These are phyloP conservation scores for Homalodisca vitripennis DNA, from an alignment of 1,140 invertebrate species.

Conservation along the genomic window DNA sequence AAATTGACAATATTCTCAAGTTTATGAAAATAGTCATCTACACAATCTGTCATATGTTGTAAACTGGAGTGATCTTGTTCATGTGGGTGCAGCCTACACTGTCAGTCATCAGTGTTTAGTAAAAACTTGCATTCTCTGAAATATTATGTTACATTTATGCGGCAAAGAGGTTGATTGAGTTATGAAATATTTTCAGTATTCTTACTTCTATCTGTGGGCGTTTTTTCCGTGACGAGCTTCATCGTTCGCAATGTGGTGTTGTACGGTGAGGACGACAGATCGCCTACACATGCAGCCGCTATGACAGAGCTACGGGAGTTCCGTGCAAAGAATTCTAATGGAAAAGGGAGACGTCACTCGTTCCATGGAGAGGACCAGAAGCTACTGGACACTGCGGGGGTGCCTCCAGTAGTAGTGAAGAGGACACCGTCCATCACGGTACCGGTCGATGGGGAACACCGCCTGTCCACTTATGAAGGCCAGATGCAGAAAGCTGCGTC, in stretches of 20 bases:
- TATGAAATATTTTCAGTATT: conserved; percentile 5
- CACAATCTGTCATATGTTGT: too few relatives aligned
- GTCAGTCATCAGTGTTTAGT: too few relatives aligned
- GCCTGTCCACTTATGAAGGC: conserved; percentile 17
- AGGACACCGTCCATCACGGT: background rate
- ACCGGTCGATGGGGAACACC: conserved; percentile 13
- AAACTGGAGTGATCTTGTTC: too few relatives aligned
- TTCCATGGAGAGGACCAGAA: conserved; percentile 23
- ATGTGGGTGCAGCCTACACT: too few relatives aligned
- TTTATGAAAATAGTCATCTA: too few relatives aligned
- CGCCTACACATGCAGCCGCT: background rate
- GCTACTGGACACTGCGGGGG: background rate
- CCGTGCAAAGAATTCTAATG: background rate
- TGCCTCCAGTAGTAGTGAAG: background rate
- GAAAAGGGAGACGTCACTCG: conserved; percentile 12
- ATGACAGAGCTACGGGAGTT: conserved; percentile 14
- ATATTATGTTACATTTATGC: too few relatives aligned
- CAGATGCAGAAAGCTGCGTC: conserved; percentile 23
- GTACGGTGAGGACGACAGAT: background rate
- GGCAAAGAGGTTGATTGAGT: too few relatives aligned
- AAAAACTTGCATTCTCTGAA: too few relatives aligned
- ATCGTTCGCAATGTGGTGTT: conserved; percentile 12
- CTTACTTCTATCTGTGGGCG: background rate
- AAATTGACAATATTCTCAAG: too few relatives aligned
- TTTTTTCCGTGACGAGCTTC: conserved; percentile 2